Conservation (phyloP, 2,797 vertebrate species). For the Columba guinea region DNA sequence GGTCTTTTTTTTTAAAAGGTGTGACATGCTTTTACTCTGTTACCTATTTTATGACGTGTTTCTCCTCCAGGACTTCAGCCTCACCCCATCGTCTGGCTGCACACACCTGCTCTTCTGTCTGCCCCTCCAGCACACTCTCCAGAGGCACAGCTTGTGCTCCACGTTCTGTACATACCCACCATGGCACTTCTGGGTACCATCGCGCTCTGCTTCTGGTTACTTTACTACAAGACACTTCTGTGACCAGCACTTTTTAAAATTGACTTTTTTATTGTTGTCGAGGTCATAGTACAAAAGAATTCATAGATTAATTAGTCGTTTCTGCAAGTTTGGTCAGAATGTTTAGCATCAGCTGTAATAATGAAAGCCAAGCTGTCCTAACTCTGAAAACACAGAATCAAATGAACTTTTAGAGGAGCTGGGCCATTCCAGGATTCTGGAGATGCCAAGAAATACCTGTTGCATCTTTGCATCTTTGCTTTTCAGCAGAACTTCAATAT, state of each 20-base stretch:
- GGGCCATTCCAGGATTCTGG: background rate
- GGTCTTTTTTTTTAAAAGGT: background rate
- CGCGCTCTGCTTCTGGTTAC: background rate
- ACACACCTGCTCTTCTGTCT: background rate
- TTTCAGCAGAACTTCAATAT: background rate
- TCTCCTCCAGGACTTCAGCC: background rate
- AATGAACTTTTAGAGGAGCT: background rate
- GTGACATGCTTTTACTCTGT: background rate
- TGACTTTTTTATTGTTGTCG: background rate
- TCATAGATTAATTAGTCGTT: background rate
- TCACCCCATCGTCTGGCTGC: background rate
- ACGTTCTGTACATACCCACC: background rate
- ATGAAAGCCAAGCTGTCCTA: background rate
- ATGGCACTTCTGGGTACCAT: background rate
- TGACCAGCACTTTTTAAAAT: background rate
- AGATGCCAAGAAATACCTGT: background rate
- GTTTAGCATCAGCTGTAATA: background rate
- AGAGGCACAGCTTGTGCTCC: background rate
- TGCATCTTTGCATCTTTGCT: background rate
- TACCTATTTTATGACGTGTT: background rate
- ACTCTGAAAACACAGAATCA: background rate
- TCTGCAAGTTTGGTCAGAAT: background rate
- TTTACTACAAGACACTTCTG: background rate
- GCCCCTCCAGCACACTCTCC: background rate
- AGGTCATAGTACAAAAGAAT: background rate